Base-by-base conservation (phyloP, 2,888 invertebrate genomes). In the Leucophenga montana region DNA sequence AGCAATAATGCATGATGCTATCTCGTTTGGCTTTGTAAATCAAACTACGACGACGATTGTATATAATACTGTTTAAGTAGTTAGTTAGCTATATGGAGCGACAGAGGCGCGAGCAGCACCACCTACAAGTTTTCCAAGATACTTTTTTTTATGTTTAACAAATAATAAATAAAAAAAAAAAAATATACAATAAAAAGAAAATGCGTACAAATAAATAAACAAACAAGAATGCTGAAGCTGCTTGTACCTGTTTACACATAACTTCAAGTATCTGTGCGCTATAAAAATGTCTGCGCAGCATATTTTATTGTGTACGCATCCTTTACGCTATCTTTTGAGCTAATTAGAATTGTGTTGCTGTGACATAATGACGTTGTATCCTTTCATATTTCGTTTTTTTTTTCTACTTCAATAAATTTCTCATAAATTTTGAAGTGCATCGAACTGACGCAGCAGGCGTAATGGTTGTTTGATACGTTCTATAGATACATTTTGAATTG, bases 261-360 rank as follows among this genome's bases (percentile, higher is more conserved):
- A 13, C 50, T 1, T n/a, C 1, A 5, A 16, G 50, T 18, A 18
- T 39, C 39, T 39, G 39, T 9, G 33, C 22, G 59, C 59, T 39
- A 18, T 33, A 59, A 33, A 31, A 59, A 59, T 59, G 56, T 56
- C 56, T 20, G 14, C 56, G 22, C 6, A 4, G 27, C 54, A 56
- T 22, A 22, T 56, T 56, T 56, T 22, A 56, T 33, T 2, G 59
- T 1, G 14, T 48, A 16, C 71, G 73, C 67, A 54, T 70, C 61
- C 53, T 11, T 6, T 14, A n/a, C 59, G 27, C 59, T 22, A 8
- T 13, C 48, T 39, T 75, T 75, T 74, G 83, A 75, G 79, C 78
- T 84, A 81, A 82, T 82, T 84, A 82, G 77, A 78, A 76, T 71
- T 71, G 65, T 66, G 39, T 39, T 39, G 62, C 70, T 66, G 67